Base-by-base conservation (phyloP, 2,113 vertebrate genomes). In the Salvelinus sp. region DNA sequence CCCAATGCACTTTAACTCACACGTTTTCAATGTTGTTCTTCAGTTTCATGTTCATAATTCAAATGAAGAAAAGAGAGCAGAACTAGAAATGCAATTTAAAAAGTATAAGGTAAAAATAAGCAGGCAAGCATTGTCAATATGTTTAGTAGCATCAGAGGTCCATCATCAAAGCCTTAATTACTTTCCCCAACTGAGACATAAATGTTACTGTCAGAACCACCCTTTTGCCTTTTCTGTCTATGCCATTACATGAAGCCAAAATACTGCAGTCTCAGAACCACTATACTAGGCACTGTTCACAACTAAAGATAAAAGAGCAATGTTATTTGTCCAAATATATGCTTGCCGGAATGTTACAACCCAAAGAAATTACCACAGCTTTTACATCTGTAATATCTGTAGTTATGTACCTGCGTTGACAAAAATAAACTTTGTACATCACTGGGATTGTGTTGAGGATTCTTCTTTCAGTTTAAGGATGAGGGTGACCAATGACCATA, bases 351-450 rank as follows among this genome's bases (percentile, higher is more conserved):
- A 91, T 88, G 88, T 88, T 85, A 83, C 72, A 79, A 76, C 70
- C 82, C 60, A 83, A 70, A 68, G 64, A 73, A 69, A 71, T 75
- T 71, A 80, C 25, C 80, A 77, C 54, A 27, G 38, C 74, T 85
- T 83, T 87, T 79, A 80, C 76, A 76, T 77, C 50, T 47, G 83
- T 27, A 75, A 67, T 22, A 62, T 62, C 78, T 83, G 12, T 63
- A 50, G 28, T 82, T 75, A 78, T 89, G 84, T 90, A 87, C 85
- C 76, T 84, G 68, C 81, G 48, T 70, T 47, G 48, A 87, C 74
- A 80, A 77, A 54, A 91, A 91, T 90, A 89, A 92, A 88, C 64
- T 91, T 91, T 92, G 75, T 91, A 91, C 84, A 81, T 84, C 79
- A 83, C 73, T 75, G 68, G 70, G 20, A 65, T 50, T 22, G 12